Conservation (phyloP, 2,888 invertebrate genomes). For the Halictus quadricinctus region DNA sequence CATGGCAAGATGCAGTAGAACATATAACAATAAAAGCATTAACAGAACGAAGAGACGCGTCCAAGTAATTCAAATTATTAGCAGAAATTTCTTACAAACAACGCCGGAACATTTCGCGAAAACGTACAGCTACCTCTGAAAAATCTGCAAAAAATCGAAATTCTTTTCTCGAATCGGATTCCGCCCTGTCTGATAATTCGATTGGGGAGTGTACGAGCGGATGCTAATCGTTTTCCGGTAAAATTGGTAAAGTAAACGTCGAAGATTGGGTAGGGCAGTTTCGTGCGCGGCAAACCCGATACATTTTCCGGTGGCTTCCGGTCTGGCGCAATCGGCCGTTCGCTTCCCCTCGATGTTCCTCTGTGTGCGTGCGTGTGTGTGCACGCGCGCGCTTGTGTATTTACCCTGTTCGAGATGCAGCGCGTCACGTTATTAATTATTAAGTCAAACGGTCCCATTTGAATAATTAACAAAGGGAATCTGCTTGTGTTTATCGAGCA, state of each 20-base stretch:
- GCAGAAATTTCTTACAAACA: too few relatives aligned
- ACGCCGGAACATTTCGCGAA: too few relatives aligned
- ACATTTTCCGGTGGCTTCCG: not conserved
- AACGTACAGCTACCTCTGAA: not conserved
- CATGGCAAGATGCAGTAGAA: too few relatives aligned
- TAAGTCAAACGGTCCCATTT: slow-evolving; percentile 18
- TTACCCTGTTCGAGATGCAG: slow-evolving; percentile 3
- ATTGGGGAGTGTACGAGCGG: not conserved
- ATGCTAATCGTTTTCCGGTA: not conserved
- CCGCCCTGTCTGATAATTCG: not conserved
- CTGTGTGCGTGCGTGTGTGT: too few relatives aligned
- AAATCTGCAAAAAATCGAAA: not conserved
- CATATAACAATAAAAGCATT: too few relatives aligned
- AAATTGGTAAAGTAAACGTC: slow-evolving; percentile 40
- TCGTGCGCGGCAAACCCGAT: not conserved
- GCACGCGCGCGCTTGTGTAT: not conserved
- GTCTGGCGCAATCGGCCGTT: not conserved
- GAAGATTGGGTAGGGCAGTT: not conserved
- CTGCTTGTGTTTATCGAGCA: not conserved
- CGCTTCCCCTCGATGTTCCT: not conserved
- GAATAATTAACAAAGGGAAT: slow-evolving; percentile 14
- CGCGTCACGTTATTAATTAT: slow-evolving; percentile 7
- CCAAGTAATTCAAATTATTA: not conserved
- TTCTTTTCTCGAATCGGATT: not conserved
- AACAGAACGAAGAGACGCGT: too few relatives aligned